A percentile compares a stretch with the other conserved stretches of the same genome.
phyloP scores from a whole-genome alignment of 2,797 vertebrate species.

The Cyclopterus lumpus region DNA sequence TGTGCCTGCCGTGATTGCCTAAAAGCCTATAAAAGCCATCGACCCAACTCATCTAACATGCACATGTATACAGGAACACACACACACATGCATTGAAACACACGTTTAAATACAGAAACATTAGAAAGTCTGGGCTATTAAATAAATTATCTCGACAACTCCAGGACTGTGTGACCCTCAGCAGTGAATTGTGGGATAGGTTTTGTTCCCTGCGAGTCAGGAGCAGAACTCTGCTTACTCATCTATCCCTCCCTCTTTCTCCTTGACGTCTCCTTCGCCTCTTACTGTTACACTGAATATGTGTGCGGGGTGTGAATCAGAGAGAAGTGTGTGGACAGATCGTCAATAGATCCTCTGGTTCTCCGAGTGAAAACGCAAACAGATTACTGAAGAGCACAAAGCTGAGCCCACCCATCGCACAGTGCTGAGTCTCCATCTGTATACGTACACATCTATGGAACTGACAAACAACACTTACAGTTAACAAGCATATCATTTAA shows the following conservation, averaged over 20 bases:
- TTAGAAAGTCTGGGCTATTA: slow-evolving; percentile 38
- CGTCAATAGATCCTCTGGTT: slow-evolving; percentile 46
- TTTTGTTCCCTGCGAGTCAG: slow-evolving; percentile 43
- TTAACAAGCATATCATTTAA: slow-evolving; percentile 5
- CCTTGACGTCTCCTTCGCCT: slow-evolving; percentile 62
- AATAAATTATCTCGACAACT: slow-evolving; percentile 49
- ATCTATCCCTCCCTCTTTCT: slow-evolving; percentile 52
- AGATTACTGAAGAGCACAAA: slow-evolving; percentile 52
- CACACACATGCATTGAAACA: slow-evolving; percentile 8
- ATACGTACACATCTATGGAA: background rate
- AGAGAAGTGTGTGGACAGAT: slow-evolving; percentile 46
- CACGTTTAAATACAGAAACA: slow-evolving; percentile 13
- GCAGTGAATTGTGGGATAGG: slow-evolving; percentile 40
- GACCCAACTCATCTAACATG: slow-evolving; percentile 29
- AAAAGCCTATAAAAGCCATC: slow-evolving; percentile 41
- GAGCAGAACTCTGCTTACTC: slow-evolving; percentile 68
- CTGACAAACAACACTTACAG: background rate
- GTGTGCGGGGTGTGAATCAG: slow-evolving; percentile 24
- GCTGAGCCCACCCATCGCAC: background rate
- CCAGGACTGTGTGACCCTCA: slow-evolving; percentile 40
- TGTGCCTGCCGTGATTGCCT: slow-evolving; percentile 24
- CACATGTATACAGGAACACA: slow-evolving; percentile 14
- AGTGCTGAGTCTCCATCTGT: slow-evolving; percentile 2
- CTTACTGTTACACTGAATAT: slow-evolving; percentile 45
- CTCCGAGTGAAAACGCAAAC: slow-evolving; percentile 48